Conservation (phyloP, 2,797 vertebrate species). For the Tapirus indicus region DNA sequence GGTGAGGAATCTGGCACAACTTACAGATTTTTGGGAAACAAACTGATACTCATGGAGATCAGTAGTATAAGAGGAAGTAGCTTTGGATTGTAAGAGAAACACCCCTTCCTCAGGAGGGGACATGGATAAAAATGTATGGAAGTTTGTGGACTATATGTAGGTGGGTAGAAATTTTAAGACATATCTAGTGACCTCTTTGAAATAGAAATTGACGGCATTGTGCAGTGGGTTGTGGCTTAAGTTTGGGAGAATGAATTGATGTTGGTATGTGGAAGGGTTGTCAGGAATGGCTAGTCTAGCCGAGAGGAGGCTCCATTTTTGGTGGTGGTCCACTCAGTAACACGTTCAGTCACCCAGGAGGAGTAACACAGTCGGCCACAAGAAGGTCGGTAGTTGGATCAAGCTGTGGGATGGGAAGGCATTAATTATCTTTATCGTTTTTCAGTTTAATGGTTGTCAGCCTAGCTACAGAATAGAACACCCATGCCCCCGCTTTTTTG, state of each 20-base stretch:
- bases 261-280: background rate
- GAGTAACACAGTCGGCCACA: no score
- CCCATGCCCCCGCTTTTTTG: background rate
- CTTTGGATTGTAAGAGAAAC: background rate
- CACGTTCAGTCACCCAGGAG: background rate
- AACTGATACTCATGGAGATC: background rate
- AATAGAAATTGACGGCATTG: background rate
- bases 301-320: background rate
- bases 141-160: background rate
- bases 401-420: background rate
- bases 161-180: background rate
- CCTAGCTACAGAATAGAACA: background rate
- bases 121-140: background rate
- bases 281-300: background rate
- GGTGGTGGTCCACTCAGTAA: background rate
- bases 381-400: background rate
- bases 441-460: background rate
- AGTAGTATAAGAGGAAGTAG: background rate
- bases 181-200: background rate
- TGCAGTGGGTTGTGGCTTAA: background rate
- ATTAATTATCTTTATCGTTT: background rate
- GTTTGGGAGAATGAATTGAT: background rate
- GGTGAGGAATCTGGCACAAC: no score
- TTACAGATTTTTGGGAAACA: background rate
- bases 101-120: background rate